Base-by-base conservation (phyloP, 2,888 invertebrate genomes). In the Tanytarsus gracilentus region DNA sequence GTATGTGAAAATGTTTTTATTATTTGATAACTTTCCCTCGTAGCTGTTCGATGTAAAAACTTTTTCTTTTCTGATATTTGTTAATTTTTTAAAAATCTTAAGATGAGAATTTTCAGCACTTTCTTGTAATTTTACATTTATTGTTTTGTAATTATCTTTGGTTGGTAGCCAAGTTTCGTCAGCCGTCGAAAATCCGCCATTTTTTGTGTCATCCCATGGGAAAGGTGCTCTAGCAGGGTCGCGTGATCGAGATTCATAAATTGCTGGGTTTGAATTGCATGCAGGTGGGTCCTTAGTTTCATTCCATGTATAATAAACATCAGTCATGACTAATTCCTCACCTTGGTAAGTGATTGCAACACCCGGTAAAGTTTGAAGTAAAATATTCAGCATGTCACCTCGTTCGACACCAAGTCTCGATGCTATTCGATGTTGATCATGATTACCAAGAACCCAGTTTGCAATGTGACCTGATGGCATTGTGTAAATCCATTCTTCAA, bases 241-340 rank as follows among this genome's bases (percentile, higher is more conserved):
- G 29, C 82, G 69, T 2, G 74, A 71, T 6, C 68, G 67, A 1
- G 63, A 64, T 23, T 71, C 66, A 65, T 75, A 78, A 1, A 69
- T 67, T 0, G 69, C 67, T 2, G 72, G 71, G 16, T 71, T 77
- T 14, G 77, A 76, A 61, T 77, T 76, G 64, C 77, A 78, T 3
- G 78, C 82, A 64, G 76, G 75, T 1, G 82, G 81, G 64, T 83
- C 83, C 7, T 76, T 73, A 0, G 80, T 80, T 14, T 81, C 77
- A 67, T 81, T 78, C 79, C 79, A 81, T 61, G 78, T 76, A 8
- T 82, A 69, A 51, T 68, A 75, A 3, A 77, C 78, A 65, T 86
- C 79, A 6, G 76, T 73, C 84, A 87, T 84, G 1, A 83, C 87
- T 39, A 88, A 79, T 73, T 88, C 87, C 68, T 88, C 87, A 39